These are phyloP conservation scores for Standfussiana lucernea DNA, from an alignment of 2,888 invertebrate genomes.

Conservation along the genomic window DNA sequence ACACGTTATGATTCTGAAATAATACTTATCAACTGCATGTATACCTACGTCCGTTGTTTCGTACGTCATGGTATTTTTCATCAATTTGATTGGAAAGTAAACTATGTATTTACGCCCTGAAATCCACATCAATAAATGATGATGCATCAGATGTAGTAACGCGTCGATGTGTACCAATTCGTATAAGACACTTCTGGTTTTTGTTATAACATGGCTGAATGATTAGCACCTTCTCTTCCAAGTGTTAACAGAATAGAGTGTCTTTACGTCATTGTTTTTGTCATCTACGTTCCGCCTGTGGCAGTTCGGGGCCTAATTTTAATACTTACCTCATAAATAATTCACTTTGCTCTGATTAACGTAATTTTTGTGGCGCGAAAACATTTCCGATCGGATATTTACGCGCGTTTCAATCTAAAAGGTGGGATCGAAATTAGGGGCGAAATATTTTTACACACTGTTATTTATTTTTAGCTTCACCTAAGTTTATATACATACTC, in stretches of 20 bases:
- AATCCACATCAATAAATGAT: not conserved
- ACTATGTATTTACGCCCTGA: not conserved
- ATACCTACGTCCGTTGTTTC: not conserved
- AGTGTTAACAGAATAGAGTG: slow-evolving; percentile 61
- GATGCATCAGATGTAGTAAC: not conserved
- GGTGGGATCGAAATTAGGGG: slow-evolving; percentile 34
- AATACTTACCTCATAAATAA: slow-evolving; percentile 58
- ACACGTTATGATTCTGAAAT: not conserved
- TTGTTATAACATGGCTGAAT: slow-evolving; percentile 51
- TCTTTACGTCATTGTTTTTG: slow-evolving; percentile 69
- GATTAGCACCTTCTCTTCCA: slow-evolving; percentile 67
- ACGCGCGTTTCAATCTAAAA: slow-evolving; percentile 40
- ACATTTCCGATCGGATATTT: slow-evolving; percentile 59
- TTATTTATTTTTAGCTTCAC: slow-evolving; percentile 22
- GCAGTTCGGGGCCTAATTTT: slow-evolving; percentile 43
- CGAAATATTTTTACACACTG: not conserved
- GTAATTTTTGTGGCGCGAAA: slow-evolving; percentile 46
- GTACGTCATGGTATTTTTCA: not conserved
- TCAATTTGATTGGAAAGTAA: not conserved
- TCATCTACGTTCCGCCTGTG: slow-evolving; percentile 32
- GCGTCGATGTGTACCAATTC: slow-evolving; percentile 27
- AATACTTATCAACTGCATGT: not conserved
- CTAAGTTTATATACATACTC: not conserved
- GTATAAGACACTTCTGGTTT: slow-evolving; percentile 48
- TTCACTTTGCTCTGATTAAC: slow-evolving; percentile 55